Evolutionary conservation across 2,888 invertebrate genomes (phyloP).

Genomic region (Drosophila maculinotata): DNA sequence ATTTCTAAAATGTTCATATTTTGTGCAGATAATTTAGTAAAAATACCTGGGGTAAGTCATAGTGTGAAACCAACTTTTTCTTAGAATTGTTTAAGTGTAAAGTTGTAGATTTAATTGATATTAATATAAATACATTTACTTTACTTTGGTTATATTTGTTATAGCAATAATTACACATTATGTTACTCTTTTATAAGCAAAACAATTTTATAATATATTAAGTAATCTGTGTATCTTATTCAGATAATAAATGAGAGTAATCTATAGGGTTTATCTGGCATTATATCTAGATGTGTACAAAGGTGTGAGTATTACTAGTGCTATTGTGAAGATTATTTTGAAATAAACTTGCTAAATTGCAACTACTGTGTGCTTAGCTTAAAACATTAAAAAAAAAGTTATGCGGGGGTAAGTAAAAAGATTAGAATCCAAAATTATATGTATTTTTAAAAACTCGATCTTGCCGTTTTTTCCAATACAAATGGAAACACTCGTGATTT

Average conservation of each 20-base stretch:
- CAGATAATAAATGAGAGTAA: neutral
- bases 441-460: no score
- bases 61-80: neutral
- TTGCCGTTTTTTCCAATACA: no score
- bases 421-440: no score
- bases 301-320: neutral
- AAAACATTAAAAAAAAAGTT: neutral
- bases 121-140: neutral
- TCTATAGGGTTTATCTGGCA: neutral
- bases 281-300: neutral
- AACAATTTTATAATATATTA: neutral
- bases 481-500: no score
- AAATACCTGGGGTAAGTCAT: no score
- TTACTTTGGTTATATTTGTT: neutral
- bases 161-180: neutral
- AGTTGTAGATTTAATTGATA: no score
- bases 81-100: neutral
- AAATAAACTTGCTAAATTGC: constrained; percentile 6
- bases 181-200: neutral
- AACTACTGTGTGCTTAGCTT: neutral
- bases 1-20: constrained; percentile 5
- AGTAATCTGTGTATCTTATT: neutral
- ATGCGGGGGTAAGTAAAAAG: neutral
- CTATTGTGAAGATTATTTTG: constrained; percentile 19
- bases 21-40: neutral